Evolutionary conservation across 2,888 invertebrate genomes (phyloP).

Genomic region (Petrophora chlorosata): DNA sequence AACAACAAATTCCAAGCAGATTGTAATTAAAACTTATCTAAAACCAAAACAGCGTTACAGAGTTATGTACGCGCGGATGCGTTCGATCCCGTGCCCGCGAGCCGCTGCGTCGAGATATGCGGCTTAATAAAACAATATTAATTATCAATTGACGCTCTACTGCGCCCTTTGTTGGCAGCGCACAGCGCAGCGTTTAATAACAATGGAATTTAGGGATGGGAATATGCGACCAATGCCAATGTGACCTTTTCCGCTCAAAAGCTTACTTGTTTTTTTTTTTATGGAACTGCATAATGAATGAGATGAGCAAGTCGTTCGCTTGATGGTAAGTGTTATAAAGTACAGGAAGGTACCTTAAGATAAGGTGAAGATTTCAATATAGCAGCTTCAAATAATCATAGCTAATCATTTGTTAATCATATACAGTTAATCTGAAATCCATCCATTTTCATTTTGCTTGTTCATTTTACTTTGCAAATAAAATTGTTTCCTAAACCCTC

Average conservation of each 20-base stretch:
- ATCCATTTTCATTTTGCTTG: too few species aligned
- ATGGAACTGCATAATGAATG: too few species aligned
- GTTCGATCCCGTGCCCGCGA: slow-evolving; percentile 9
- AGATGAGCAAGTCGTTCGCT: too few species aligned
- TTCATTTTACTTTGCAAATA: background rate
- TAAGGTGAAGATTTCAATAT: too few species aligned
- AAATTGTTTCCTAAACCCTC: background rate
- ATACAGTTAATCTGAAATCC: too few species aligned
- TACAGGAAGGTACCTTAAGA: too few species aligned
- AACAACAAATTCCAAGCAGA: slow-evolving; percentile 4
- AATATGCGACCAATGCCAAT: too few species aligned
- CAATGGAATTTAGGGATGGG: background rate
- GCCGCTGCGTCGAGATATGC: slow-evolving; percentile 31
- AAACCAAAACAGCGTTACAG: slow-evolving; percentile 17
- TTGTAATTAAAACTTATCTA: slow-evolving; percentile 16
- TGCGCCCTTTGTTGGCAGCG: slow-evolving; percentile 32
- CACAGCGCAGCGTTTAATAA: slow-evolving; percentile 11
- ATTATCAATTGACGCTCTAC: slow-evolving; percentile 39
- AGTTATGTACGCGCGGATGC: slow-evolving; percentile 17
- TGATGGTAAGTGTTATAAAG: too few species aligned
- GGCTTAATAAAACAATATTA: slow-evolving; percentile 42
- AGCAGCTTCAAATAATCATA: too few species aligned
- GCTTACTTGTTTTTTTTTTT: too few species aligned
- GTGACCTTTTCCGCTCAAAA: too few species aligned
- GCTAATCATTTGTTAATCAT: too few species aligned